Conservation (phyloP, 1,140 invertebrate species). For the Caenorhabditis brenneri region DNA sequence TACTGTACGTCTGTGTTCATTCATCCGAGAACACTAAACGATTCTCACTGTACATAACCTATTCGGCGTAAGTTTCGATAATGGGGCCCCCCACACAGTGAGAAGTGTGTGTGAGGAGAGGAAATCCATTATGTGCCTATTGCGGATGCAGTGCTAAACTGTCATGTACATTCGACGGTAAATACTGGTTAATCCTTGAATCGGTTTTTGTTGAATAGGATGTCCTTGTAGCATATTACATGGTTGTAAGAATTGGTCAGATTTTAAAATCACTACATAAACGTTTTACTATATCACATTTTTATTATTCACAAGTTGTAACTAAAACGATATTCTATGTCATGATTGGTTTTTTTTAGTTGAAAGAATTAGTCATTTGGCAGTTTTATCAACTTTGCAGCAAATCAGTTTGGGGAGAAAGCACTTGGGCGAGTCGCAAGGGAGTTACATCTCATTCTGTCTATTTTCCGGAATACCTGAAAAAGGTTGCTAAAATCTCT, state of each 20-base stretch:
- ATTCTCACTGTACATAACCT: conserved; percentile 41
- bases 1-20: conserved; percentile 42
- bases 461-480: not conserved
- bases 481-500: too few relatives aligned
- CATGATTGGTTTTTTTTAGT: not conserved
- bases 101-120: not conserved
- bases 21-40: conserved; percentile 41
- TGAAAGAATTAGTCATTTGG: not conserved
- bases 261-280: not conserved
- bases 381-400: not conserved
- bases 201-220: not conserved
- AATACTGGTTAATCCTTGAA: conserved; percentile 36
- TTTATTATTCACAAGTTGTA: not conserved
- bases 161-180: conserved; percentile 23
- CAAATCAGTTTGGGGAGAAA: conserved; percentile 37
- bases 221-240: conserved; percentile 14
- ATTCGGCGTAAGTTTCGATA: conserved; percentile 39
- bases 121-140: conserved; percentile 38
- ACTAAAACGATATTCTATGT: not conserved
- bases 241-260: not conserved
- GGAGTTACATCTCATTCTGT: not conserved
- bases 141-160: conserved; percentile 36
- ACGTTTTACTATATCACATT: not conserved
- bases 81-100: conserved; percentile 26
- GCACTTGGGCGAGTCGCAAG: not conserved